Conservation (phyloP, 2,888 invertebrate genomes). For the Parnassius smintheus region DNA sequence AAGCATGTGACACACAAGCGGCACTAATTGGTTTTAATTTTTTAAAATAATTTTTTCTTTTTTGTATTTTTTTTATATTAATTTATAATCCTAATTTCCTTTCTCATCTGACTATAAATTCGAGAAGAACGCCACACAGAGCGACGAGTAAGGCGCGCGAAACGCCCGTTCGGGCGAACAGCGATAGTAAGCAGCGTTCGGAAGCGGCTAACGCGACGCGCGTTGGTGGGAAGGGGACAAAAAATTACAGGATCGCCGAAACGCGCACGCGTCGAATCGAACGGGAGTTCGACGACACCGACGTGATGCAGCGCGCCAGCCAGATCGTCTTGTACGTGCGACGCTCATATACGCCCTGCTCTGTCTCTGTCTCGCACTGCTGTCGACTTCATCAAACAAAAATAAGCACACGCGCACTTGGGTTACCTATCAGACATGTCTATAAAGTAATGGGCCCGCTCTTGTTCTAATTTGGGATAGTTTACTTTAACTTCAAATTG, state of each 20-base stretch:
- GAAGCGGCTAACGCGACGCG: slow-evolving; percentile 49
- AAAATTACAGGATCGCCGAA: slow-evolving; percentile 70
- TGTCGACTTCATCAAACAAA: slow-evolving; percentile 59
- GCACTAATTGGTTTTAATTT: slow-evolving; percentile 34
- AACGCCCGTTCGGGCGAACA: slow-evolving; percentile 41
- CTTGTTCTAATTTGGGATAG: neutral
- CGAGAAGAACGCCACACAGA: slow-evolving; percentile 56
- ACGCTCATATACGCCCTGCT: slow-evolving; percentile 31
- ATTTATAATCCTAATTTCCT: slow-evolving; percentile 49
- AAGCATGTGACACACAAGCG: slow-evolving; percentile 35
- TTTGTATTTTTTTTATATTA: slow-evolving; percentile 41
- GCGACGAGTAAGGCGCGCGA: slow-evolving; percentile 53
- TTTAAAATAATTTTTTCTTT: slow-evolving; percentile 17
- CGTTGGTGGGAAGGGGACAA: slow-evolving; percentile 59
- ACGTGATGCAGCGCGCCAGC: slow-evolving; percentile 92
- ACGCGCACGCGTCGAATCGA: slow-evolving; percentile 73
- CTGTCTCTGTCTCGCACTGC: slow-evolving; percentile 50
- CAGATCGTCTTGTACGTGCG: slow-evolving; percentile 92
- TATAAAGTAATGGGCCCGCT: neutral
- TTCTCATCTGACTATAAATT: slow-evolving; percentile 36
- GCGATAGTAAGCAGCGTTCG: slow-evolving; percentile 45
- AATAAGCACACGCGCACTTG: slow-evolving; percentile 1
- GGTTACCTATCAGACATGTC: neutral
- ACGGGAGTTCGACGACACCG: slow-evolving; percentile 87
- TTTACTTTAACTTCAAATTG: too few species aligned